Percentiles rank a stretch among this genome's conserved stretches.
These are phyloP conservation scores for Hippocampus comes DNA, from an alignment of 2,113 vertebrate genomes.

Conservation along the genomic window DNA sequence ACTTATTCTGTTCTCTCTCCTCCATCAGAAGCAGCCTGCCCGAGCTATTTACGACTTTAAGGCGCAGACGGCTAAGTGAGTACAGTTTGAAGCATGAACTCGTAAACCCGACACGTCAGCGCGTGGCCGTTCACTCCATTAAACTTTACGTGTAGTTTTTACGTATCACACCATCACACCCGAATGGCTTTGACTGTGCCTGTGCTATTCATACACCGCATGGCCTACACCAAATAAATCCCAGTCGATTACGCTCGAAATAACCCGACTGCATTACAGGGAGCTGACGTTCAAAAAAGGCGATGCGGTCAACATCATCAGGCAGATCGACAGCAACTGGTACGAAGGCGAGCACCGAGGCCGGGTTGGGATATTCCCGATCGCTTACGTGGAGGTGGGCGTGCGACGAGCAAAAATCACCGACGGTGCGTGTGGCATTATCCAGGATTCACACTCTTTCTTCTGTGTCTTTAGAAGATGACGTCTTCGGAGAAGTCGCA, in stretches of 20 bases:
- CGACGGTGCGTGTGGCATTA: neutral
- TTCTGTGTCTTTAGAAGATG: slow-evolving; percentile 75
- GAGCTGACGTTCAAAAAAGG: slow-evolving; percentile 98
- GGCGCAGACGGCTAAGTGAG: slow-evolving; percentile 98
- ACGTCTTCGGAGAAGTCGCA: slow-evolving; percentile 84
- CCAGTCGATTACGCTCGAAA: neutral
- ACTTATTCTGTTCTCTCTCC: slow-evolving; percentile 77
- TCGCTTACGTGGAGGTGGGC: slow-evolving; percentile 91
- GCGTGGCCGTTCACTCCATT: neutral
- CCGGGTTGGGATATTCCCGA: slow-evolving; percentile 91
- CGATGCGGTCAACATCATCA: slow-evolving; percentile 92
- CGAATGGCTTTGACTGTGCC: slow-evolving; percentile 5
- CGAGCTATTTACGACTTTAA: slow-evolving; percentile 98
- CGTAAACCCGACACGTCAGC: slow-evolving; percentile 7
- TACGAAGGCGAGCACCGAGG: slow-evolving; percentile 93
- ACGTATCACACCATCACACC: neutral
- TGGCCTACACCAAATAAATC: neutral
- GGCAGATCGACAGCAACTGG: slow-evolving; percentile 98
- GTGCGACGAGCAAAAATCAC: neutral
- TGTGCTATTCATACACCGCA: neutral
- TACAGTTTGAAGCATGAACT: slow-evolving; percentile 49
- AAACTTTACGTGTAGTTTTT: neutral
- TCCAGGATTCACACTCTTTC: neutral
- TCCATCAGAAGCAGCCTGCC: slow-evolving; percentile 92
- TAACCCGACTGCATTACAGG: slow-evolving; percentile 74